A percentile compares a stretch with the other conserved stretches of the same genome.
phyloP scores from a whole-genome alignment of 2,797 vertebrate genomes.

The Muscicapa striata region DNA sequence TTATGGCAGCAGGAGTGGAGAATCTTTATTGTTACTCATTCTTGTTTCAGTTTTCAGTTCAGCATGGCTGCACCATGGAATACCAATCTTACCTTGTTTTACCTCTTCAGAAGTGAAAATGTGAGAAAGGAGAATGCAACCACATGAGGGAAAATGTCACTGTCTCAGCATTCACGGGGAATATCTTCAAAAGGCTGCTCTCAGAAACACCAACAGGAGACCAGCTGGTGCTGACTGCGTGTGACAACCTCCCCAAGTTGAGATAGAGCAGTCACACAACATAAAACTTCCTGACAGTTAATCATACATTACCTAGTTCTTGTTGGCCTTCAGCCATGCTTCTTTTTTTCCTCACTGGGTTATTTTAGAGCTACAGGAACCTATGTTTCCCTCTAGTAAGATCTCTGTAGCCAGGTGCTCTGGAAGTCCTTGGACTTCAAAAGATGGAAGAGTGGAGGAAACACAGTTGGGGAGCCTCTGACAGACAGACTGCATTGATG shows the following conservation, averaged over 20 bases:
- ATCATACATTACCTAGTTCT: background rate
- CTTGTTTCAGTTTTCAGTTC: background rate
- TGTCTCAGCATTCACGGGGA: background rate
- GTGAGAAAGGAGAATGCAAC: background rate
- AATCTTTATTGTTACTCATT: background rate
- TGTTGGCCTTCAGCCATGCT: background rate
- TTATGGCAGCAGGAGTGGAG: background rate
- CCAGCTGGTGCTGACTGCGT: conserved; percentile 2
- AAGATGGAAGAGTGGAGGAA: background rate
- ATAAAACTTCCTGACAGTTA: background rate
- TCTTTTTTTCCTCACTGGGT: background rate
- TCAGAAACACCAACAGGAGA: background rate
- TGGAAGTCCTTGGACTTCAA: background rate
- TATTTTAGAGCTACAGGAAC: conserved; percentile 12
- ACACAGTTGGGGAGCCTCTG: background rate
- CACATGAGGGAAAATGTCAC: background rate
- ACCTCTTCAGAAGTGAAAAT: background rate
- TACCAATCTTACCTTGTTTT: background rate
- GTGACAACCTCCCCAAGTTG: background rate
- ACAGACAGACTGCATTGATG: background rate
- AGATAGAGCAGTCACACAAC: background rate
- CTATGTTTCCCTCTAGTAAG: background rate
- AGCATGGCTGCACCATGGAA: background rate
- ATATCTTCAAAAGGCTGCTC: background rate
- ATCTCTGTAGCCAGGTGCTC: background rate